Conservation (phyloP, 2,113 vertebrate genomes). For the Mus pahari region DNA sequence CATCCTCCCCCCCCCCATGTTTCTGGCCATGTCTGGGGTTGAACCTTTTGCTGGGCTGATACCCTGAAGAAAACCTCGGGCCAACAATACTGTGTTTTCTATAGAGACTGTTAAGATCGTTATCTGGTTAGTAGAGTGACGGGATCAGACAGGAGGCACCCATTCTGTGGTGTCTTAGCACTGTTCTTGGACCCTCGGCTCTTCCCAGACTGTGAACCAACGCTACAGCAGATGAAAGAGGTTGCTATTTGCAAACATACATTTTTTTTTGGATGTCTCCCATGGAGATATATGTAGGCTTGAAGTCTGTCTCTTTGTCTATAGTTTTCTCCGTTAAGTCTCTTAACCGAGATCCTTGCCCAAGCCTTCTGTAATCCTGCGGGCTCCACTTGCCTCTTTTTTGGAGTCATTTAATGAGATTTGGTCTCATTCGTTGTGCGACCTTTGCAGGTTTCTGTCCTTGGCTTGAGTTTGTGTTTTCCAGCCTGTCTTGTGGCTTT, state of each 20-base stretch:
- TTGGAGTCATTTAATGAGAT: neutral
- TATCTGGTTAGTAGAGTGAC: neutral
- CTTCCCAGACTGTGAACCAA: constrained; percentile 47
- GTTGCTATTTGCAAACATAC: constrained; percentile 80
- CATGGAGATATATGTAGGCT: constrained; percentile 76
- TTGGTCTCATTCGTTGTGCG: neutral
- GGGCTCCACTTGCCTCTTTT: constrained; percentile 11
- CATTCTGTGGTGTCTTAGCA: neutral
- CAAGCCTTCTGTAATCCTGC: constrained; percentile 25
- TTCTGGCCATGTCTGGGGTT: neutral
- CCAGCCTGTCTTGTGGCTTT: neutral
- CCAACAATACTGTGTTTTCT: neutral
- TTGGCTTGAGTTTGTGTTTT: neutral
- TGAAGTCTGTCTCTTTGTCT: constrained; percentile 70
- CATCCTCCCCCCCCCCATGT: neutral
- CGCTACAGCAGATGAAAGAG: constrained; percentile 67
- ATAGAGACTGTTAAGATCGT: neutral
- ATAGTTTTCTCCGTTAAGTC: constrained; percentile 55
- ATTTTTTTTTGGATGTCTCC: constrained; percentile 65
- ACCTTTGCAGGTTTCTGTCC: neutral
- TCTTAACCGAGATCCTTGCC: constrained; percentile 57
- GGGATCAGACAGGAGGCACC: neutral
- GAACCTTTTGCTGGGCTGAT: neutral
- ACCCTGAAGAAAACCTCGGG: neutral
- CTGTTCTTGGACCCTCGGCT: constrained; percentile 44